phyloP scores from a whole-genome alignment of 1,140 invertebrate species.

The Zaprionus capensis region DNA sequence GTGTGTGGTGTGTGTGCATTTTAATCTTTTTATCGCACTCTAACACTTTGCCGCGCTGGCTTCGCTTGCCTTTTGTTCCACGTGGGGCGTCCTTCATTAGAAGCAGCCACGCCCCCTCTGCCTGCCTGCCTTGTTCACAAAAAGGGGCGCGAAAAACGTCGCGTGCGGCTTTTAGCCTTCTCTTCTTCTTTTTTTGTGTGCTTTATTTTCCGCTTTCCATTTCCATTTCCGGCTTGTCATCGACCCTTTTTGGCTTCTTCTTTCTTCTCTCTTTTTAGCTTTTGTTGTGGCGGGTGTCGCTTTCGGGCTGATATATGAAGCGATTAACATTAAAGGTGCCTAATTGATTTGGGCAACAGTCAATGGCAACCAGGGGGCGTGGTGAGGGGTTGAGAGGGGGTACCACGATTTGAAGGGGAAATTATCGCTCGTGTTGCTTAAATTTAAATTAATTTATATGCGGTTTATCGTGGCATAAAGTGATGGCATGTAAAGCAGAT shows the following conservation, averaged over 20 bases:
- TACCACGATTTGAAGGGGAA: constrained; percentile 16
- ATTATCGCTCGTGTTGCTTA: constrained; percentile 60
- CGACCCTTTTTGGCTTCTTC: constrained; percentile 57
- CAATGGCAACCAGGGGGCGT: constrained; percentile 31
- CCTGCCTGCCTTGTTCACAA: neutral
- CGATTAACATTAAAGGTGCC: constrained; percentile 77
- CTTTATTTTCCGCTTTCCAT: constrained; percentile 28
- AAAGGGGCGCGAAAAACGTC: constrained; percentile 66
- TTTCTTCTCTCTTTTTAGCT: neutral
- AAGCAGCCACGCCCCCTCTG: neutral
- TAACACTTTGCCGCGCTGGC: constrained; percentile 65
- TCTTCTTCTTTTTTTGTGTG: neutral
- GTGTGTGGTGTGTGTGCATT: constrained; percentile 52
- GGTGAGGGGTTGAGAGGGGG: neutral
- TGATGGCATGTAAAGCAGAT: constrained; percentile 37
- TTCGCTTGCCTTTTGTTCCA: constrained; percentile 70
- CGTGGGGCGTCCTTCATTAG: constrained; percentile 48
- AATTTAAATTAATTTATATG: constrained; percentile 75
- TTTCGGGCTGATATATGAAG: constrained; percentile 71
- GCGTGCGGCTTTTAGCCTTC: constrained; percentile 69
- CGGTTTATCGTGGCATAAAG: constrained; percentile 62
- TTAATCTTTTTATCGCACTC: constrained; percentile 82
- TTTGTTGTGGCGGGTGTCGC: constrained; percentile 51
- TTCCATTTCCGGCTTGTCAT: constrained; percentile 60
- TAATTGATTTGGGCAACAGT: constrained; percentile 65